A percentile compares a stretch with the other conserved stretches of the same genome.
Evolutionary conservation across 2,888 invertebrate genomes (phyloP).

Genomic region (Shargacucullia verbasci): DNA sequence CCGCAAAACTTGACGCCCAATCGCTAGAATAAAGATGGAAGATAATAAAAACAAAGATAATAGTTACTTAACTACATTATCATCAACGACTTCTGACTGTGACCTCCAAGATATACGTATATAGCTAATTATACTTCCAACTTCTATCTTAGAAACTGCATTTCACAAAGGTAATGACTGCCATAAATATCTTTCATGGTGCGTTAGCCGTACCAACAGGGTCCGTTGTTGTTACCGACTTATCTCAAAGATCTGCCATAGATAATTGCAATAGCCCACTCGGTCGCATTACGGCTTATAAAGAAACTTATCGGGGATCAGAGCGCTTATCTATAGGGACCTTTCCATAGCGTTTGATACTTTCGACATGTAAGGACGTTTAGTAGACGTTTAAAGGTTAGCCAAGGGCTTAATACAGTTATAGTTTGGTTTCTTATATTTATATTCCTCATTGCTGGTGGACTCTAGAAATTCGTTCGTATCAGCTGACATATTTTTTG

Average conservation of each 20-base stretch:
- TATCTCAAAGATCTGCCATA: slow-evolving; percentile 59
- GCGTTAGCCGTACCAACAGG: slow-evolving; percentile 48
- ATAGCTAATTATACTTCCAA: slow-evolving; percentile 43
- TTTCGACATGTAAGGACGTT: slow-evolving; percentile 16
- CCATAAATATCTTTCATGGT: slow-evolving; percentile 55
- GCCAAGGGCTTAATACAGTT: slow-evolving; percentile 10
- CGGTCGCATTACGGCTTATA: slow-evolving; percentile 40
- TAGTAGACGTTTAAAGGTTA: slow-evolving; percentile 30
- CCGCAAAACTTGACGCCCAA: no score
- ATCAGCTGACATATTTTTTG: no score
- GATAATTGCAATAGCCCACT: slow-evolving; percentile 63
- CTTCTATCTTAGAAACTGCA: slow-evolving; percentile 46
- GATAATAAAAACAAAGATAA: slow-evolving; percentile 31
- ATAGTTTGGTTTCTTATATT: not conserved
- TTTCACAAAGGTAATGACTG: slow-evolving; percentile 48
- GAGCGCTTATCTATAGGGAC: slow-evolving; percentile 34
- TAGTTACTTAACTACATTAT: slow-evolving; percentile 35
- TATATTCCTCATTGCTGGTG: not conserved
- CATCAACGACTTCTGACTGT: slow-evolving; percentile 29
- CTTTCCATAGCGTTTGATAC: slow-evolving; percentile 38
- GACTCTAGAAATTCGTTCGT: not conserved
- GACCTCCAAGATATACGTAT: slow-evolving; percentile 38
- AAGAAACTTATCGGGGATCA: slow-evolving; percentile 47
- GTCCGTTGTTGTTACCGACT: slow-evolving; percentile 50
- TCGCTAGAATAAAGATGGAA: no score